Percentiles rank a stretch among this genome's conserved stretches.
Evolutionary conservation across 2,113 vertebrate species (phyloP).

Genomic region (Phrynocephalus versicolor): DNA sequence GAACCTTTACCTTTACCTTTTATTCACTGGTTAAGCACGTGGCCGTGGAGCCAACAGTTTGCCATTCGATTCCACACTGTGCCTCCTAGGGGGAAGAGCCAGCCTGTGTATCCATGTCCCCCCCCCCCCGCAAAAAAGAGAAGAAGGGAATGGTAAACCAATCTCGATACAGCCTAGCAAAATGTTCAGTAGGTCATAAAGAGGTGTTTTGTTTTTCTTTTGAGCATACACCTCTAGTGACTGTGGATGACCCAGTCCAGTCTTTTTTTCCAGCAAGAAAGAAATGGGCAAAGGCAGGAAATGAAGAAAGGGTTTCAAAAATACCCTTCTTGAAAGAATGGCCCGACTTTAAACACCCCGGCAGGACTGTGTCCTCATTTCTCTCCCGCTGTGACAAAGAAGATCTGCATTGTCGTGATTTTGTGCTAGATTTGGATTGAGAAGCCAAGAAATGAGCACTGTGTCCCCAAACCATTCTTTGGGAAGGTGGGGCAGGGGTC

Average conservation of each 20-base stretch:
- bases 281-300: background rate
- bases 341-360: background rate
- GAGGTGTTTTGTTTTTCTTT: no score
- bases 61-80: no score
- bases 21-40: no score
- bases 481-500: no score
- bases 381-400: background rate
- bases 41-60: no score
- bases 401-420: background rate
- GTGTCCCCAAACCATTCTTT: background rate
- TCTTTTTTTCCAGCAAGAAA: background rate
- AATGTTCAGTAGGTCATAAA: constrained; percentile 32
- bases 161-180: constrained; percentile 45
- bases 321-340: background rate
- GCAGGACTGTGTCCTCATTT: background rate
- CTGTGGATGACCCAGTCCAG: background rate
- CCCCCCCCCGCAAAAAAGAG: no score
- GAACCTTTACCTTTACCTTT: no score
- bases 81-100: no score
- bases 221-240: background rate
- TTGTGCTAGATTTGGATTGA: background rate
- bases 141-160: background rate
- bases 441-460: background rate
- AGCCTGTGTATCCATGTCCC: no score
- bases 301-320: background rate